Conservation (phyloP, 2,113 vertebrate genomes). For the Pomatorhinus ruficollis region DNA sequence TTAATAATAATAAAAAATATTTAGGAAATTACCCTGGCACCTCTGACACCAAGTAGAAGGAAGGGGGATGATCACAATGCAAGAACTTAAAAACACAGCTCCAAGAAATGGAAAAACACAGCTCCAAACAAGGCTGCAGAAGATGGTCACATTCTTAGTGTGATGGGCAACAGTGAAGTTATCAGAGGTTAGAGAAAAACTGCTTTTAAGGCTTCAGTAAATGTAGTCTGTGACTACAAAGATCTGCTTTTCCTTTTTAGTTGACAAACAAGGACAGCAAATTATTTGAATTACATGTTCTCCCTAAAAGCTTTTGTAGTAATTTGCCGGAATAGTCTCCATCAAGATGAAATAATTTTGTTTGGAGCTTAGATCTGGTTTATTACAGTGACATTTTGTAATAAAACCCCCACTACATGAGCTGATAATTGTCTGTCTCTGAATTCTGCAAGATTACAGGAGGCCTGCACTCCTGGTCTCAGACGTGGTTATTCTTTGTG, state of each 20-base stretch:
- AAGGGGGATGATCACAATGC: not conserved
- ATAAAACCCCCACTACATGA: not conserved
- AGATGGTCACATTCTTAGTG: not conserved
- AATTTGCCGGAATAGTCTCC: not conserved
- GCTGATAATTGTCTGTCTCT: not conserved
- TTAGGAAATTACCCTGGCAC: not conserved
- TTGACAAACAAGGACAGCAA: not conserved
- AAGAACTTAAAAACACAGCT: not conserved
- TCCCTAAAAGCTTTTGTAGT: constrained; percentile 18
- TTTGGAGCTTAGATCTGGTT: not conserved
- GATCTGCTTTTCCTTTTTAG: not conserved
- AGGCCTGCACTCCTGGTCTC: not conserved
- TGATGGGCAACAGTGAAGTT: not conserved
- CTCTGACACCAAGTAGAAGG: not conserved
- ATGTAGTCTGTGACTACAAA: not conserved
- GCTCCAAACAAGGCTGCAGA: not conserved
- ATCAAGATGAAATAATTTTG: not conserved
- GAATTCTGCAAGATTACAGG: not conserved
- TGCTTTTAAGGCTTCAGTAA: not conserved
- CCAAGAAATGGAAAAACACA: not conserved
- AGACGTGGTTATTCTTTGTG: not conserved
- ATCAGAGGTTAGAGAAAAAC: not conserved
- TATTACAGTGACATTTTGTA: not conserved
- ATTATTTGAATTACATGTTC: not conserved
- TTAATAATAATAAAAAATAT: accelerated